phyloP scores from a whole-genome alignment of 2,113 vertebrate species.

The Poeciliopsis occidentalis region DNA sequence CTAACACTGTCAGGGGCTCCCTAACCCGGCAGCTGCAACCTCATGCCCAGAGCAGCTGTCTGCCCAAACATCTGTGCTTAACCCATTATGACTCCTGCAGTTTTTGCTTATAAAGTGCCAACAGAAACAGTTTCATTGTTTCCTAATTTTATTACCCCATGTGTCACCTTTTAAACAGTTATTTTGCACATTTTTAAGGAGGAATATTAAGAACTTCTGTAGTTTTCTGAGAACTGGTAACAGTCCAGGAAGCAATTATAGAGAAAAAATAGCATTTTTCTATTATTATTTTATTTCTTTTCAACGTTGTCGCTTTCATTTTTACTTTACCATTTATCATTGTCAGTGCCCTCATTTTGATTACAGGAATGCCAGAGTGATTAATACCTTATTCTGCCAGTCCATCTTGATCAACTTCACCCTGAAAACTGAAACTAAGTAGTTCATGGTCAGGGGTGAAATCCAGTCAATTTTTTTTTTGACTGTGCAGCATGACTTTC shows the following conservation, averaged over 20 bases:
- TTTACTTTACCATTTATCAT: slow-evolving; percentile 13
- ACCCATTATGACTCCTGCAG: slow-evolving; percentile 20
- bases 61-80: slow-evolving; percentile 62
- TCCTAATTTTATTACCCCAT: neutral
- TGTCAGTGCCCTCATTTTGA: slow-evolving; percentile 5
- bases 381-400: slow-evolving; percentile 30
- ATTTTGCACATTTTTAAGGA: neutral
- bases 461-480: slow-evolving; percentile 2
- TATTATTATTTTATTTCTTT: neutral
- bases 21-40: slow-evolving; percentile 53
- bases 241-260: neutral
- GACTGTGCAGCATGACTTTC: neutral
- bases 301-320: neutral
- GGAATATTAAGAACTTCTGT: neutral
- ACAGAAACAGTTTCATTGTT: slow-evolving; percentile 5
- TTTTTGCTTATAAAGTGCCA: slow-evolving; percentile 7
- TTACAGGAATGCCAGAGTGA: slow-evolving; percentile 4
- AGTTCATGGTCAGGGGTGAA: slow-evolving; percentile 19
- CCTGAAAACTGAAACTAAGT: slow-evolving; percentile 14
- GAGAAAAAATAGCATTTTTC: neutral
- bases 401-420: slow-evolving; percentile 19
- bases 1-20: slow-evolving; percentile 55
- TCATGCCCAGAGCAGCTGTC: slow-evolving; percentile 43
- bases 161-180: neutral
- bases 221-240: neutral